Evolutionary conservation across 2,113 vertebrate species (phyloP).

Genomic region (Rutilus rutilus): DNA sequence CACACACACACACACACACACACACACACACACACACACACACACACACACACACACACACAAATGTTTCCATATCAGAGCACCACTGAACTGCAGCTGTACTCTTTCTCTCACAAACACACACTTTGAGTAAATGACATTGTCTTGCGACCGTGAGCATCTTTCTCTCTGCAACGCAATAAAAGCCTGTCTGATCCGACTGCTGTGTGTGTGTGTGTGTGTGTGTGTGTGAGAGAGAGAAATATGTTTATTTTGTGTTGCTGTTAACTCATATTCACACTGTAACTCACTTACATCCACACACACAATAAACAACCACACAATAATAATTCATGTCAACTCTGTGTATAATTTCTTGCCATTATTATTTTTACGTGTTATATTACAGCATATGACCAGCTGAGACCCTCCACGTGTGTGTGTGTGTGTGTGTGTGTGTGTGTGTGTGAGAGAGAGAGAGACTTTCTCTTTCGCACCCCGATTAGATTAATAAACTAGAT

Average conservation of each 20-base stretch:
- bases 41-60: neutral
- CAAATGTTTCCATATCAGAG: constrained; percentile 19
- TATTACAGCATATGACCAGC: constrained; percentile 56
- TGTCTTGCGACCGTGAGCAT: neutral
- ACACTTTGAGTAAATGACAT: neutral
- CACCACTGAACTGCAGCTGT: neutral
- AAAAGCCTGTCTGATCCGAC: too few species aligned
- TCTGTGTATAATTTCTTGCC: constrained; percentile 9
- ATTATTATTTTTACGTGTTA: constrained; percentile 29
- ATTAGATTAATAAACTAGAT: constrained; percentile 10
- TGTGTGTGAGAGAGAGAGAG: neutral
- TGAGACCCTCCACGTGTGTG: neutral
- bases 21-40: constrained; percentile 42
- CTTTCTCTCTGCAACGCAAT: neutral
- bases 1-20: neutral
- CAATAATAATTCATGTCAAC: constrained; percentile 24
- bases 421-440: constrained; percentile 20
- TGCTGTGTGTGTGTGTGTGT: neutral
- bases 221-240: neutral
- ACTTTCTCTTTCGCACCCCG: neutral
- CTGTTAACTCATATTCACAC: constrained; percentile 9
- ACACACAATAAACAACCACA: constrained; percentile 24
- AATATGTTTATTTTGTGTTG: constrained; percentile 23
- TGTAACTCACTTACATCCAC: constrained; percentile 8
- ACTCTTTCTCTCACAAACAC: constrained; percentile 4